Base-by-base conservation (phyloP, 2,113 vertebrate species). In the Tachycineta bicolor region DNA sequence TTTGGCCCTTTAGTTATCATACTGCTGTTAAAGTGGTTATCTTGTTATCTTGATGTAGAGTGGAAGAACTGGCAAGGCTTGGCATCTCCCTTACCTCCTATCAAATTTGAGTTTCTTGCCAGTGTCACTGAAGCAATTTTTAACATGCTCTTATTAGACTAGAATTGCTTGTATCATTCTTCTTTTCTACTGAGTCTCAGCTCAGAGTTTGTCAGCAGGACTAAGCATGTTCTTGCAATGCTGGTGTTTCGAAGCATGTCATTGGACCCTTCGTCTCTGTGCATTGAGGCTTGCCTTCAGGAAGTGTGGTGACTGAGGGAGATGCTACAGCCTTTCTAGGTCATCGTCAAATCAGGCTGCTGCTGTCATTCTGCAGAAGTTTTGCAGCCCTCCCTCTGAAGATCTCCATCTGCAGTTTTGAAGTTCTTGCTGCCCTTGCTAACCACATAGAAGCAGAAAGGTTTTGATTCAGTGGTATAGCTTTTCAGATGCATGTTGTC, bases 391-490 rank as follows among this genome's bases (percentile, higher is more conserved):
- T 85, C 13, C 55, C 31, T 91, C 25, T 84, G 60, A 92, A 82
- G 34, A 37, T 56, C 56, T 89, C 50, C n/a, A 21, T 63, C 37
- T 89, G 89, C 46, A 41, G 23, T 55, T 95, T 52, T 73, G 37
- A 70, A 87, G 67, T 60, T 77, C 65, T 91, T 10, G 11, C n/a
- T 95, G 80, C 47, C 83, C 74, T 91, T 96, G 63, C 70, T 94
- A 87, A 59, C 33, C n/a, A 43, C 11, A 46, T 65, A 52, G 46
- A 64, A 84, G 44, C 65, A 81, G 21, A 33, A 50, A 59, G 39
- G 2, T 90, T 89, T 75, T 41, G 12, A 10, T 91, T 83, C 58
- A 11, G 15, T 79, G 28, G 22, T 87, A 4, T 1, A 73, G 65
- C 46, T 85, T 76, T 87, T 93, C 70, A 73, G 49, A 71, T 60